Evolutionary conservation across 2,113 vertebrate species (phyloP).

Genomic region (Axis porcinus): DNA sequence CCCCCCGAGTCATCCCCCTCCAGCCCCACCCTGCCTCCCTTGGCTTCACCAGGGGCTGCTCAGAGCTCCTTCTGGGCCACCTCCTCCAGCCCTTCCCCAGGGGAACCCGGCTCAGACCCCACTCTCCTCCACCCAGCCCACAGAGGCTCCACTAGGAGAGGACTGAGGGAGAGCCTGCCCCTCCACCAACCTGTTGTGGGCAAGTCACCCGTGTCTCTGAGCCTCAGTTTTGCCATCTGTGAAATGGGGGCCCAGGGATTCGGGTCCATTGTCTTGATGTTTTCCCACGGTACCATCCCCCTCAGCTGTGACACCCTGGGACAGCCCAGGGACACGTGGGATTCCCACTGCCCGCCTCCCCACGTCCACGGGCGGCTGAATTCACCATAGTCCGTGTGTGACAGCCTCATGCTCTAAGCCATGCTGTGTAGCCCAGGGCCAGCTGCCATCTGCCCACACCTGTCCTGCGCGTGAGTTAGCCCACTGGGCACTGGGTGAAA

Average conservation of each 20-base stretch:
- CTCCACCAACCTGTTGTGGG: background rate
- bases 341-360: background rate
- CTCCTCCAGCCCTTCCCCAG: background rate
- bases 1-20: background rate
- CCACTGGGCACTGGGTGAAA: background rate
- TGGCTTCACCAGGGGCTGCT: background rate
- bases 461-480: background rate
- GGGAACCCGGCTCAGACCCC: background rate
- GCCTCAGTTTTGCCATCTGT: background rate
- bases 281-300: background rate
- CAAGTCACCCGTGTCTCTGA: background rate
- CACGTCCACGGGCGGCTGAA: background rate
- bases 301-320: background rate
- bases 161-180: background rate
- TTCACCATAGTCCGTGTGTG: rapidly evolving
- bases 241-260: background rate
- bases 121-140: background rate
- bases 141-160: background rate
- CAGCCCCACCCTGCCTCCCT: background rate
- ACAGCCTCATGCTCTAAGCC: background rate
- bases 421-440: rapidly evolving
- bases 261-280: background rate
- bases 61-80: background rate
- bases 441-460: background rate
- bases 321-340: background rate